Percentiles rank a stretch among this genome's conserved stretches.
These are phyloP conservation scores for Mesoclemmys tuberculata DNA, from an alignment of 2,113 vertebrate species.

Conservation along the genomic window DNA sequence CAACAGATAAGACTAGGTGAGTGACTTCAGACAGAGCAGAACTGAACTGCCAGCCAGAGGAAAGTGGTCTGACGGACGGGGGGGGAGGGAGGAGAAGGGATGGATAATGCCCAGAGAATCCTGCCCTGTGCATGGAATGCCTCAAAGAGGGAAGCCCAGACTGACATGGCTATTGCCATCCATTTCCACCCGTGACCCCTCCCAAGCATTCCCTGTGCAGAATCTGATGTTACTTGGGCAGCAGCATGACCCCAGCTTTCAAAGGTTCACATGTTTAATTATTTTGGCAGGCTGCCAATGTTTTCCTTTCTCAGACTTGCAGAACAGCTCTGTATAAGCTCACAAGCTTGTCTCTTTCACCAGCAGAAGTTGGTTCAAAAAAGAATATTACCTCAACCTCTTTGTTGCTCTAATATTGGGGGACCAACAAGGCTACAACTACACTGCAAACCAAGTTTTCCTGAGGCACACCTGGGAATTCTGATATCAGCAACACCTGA, in stretches of 20 bases:
- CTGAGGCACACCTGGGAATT: slow-evolving; percentile 39
- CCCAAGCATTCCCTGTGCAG: neutral
- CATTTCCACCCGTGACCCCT: neutral
- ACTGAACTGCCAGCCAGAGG: neutral
- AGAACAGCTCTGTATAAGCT: neutral
- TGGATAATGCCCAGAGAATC: too few relatives aligned
- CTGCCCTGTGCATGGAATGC: neutral
- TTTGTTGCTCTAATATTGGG: neutral
- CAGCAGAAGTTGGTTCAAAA: neutral
- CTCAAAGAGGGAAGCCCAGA: neutral
- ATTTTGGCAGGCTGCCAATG: neutral
- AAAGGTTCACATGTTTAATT: neutral
- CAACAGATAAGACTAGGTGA: neutral
- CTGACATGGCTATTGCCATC: neutral
- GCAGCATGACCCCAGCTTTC: neutral
- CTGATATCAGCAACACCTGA: neutral
- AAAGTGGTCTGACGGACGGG: neutral
- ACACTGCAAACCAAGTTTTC: neutral
- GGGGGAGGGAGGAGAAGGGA: too few relatives aligned
- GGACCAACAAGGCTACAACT: neutral
- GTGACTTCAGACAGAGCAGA: neutral
- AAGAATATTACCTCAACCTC: neutral
- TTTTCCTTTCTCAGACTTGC: neutral
- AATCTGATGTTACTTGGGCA: rapidly evolving
- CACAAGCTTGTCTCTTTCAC: neutral